These are phyloP conservation scores for Telenomus remus DNA, from an alignment of 1,140 invertebrate genomes.

Conservation along the genomic window DNA sequence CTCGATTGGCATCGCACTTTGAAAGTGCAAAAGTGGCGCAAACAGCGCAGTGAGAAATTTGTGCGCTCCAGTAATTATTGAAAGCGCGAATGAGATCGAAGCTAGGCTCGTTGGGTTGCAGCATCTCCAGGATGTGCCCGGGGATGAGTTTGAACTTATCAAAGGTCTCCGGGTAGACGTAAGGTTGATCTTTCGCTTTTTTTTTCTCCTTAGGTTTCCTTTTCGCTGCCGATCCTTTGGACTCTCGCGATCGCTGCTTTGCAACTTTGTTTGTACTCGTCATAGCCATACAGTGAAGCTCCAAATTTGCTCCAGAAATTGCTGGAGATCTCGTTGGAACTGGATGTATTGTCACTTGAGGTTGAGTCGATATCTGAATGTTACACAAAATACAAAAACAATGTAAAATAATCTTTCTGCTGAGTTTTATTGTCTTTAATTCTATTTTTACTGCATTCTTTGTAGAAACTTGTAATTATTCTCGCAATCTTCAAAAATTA, in stretches of 20 bases:
- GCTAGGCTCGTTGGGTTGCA: conserved; percentile 65
- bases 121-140: conserved; percentile 67
- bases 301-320: not conserved
- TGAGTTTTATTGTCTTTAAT: too few relatives aligned
- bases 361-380: not conserved
- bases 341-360: not conserved
- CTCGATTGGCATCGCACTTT: conserved; percentile 57
- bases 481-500: too few relatives aligned
- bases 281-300: conserved; percentile 1
- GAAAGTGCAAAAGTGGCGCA: conserved; percentile 66
- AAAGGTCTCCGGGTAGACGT: conserved; percentile 9
- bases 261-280: not conserved
- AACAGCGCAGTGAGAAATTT: conserved; percentile 70
- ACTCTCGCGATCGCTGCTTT: conserved; percentile 31
- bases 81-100: conserved; percentile 64
- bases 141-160: conserved; percentile 55
- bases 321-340: not conserved
- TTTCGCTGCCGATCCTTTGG: conserved; percentile 25
- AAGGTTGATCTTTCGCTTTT: conserved; percentile 18
- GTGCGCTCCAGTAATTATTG: conserved; percentile 73
- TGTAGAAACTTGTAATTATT: too few relatives aligned
- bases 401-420: not conserved
- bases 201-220: conserved; percentile 53
- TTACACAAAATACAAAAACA: not conserved
- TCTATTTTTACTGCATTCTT: too few relatives aligned